A percentile compares a stretch with the other conserved stretches of the same genome.
Evolutionary conservation across 2,797 vertebrate genomes (phyloP).

Genomic region (Hephaestus fuliginosus): DNA sequence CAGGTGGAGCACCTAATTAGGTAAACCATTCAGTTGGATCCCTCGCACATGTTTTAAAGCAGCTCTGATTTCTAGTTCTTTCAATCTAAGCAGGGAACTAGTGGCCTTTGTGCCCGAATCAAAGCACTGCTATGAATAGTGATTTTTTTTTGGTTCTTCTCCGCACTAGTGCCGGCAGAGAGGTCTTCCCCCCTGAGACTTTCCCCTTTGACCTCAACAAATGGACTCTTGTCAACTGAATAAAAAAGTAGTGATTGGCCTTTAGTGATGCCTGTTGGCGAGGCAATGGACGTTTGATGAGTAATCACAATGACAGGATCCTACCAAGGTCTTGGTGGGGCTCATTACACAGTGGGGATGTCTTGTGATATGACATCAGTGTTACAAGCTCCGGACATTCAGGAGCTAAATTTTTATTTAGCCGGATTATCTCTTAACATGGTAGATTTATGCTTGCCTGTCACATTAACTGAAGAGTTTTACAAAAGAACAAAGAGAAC

Average conservation of each 20-base stretch:
- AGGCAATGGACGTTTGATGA: conserved; percentile 69
- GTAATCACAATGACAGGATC: conserved; percentile 72
- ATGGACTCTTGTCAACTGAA: conserved; percentile 81
- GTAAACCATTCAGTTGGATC: conserved; percentile 74
- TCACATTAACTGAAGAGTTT: too few species aligned
- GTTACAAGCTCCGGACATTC: conserved; percentile 14
- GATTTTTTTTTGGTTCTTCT: conserved; percentile 67
- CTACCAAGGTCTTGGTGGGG: conserved; percentile 41
- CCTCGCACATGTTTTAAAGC: conserved; percentile 62
- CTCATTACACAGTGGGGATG: conserved; percentile 19
- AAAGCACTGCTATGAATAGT: conserved; percentile 80
- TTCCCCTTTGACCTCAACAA: conserved; percentile 85
- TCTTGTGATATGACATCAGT: conserved; percentile 43
- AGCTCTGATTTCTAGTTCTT: conserved; percentile 71
- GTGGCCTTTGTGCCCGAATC: conserved; percentile 78
- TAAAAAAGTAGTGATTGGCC: conserved; percentile 76
- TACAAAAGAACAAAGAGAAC: not conserved
- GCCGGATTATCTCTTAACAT: not conserved
- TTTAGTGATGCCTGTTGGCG: conserved; percentile 78
- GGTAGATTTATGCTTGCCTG: too few species aligned
- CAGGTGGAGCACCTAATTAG: conserved; percentile 78
- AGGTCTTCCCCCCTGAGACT: conserved; percentile 76
- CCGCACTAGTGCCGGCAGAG: conserved; percentile 63
- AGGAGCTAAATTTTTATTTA: conserved; percentile 3
- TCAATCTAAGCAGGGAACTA: conserved; percentile 68